Evolutionary conservation across 2,888 invertebrate species (phyloP).

Genomic region (Cybosia mesomella): DNA sequence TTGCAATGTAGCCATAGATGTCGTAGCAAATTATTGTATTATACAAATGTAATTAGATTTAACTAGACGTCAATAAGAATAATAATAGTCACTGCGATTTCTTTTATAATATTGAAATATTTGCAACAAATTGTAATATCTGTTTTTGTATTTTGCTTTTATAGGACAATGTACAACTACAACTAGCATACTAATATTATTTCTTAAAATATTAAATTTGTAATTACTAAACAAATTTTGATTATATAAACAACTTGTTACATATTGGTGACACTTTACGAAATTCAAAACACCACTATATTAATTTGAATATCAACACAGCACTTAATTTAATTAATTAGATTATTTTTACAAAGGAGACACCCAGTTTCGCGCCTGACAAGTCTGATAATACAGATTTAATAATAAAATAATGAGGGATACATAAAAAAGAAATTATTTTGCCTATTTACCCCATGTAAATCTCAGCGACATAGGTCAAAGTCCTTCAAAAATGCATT

Average conservation of each 20-base stretch:
- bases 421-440: too few relatives aligned
- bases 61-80: slow-evolving; percentile 53
- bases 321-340: slow-evolving; percentile 15
- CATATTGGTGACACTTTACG: neutral
- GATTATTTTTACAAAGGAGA: slow-evolving; percentile 15
- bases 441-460: too few relatives aligned
- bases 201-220: too few relatives aligned
- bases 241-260: neutral
- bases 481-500: too few relatives aligned
- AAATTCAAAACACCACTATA: neutral
- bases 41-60: slow-evolving; percentile 57
- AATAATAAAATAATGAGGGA: too few relatives aligned
- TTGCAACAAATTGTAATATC: slow-evolving; percentile 4
- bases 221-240: too few relatives aligned
- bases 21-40: slow-evolving; percentile 71
- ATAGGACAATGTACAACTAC: too few relatives aligned
- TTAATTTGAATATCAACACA: neutral
- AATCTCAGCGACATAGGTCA: too few relatives aligned
- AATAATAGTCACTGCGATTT: slow-evolving; percentile 37
- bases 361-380: neutral
- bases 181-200: neutral
- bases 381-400: neutral
- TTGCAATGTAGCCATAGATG: slow-evolving; percentile 72
- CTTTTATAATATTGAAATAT: slow-evolving; percentile 11
- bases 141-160: neutral